These are phyloP conservation scores for Palythoa grandis DNA, from an alignment of 92 coral and sea anemone genomes.

Conservation along the genomic window DNA sequence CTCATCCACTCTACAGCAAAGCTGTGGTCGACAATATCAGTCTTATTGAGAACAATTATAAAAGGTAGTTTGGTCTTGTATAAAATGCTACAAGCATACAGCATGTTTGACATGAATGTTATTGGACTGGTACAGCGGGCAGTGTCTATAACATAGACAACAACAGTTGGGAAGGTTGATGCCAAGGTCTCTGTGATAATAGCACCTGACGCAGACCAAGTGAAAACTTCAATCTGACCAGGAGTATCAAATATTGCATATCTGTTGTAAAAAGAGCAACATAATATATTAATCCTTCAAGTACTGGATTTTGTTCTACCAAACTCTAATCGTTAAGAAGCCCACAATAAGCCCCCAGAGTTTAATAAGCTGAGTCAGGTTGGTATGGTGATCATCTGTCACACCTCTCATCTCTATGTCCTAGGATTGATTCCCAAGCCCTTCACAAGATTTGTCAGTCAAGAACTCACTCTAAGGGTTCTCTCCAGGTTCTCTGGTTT, in stretches of 20 bases:
- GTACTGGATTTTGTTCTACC: no score
- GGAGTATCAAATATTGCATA: slow-evolving; percentile 97
- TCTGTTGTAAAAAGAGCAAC: slow-evolving; percentile 44
- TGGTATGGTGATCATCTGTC: no score
- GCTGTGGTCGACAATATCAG: slow-evolving; percentile 94
- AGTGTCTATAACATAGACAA: slow-evolving; percentile 92
- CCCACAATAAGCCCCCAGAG: no score
- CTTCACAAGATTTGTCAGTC: no score
- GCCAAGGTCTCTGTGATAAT: slow-evolving; percentile 96
- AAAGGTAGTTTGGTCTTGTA: slow-evolving; percentile 96
- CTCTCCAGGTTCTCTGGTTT: no score
- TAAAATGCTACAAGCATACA: slow-evolving; percentile 95
- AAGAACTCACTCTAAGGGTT: no score
- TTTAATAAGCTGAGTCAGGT: no score
- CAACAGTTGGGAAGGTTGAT: slow-evolving; percentile 90
- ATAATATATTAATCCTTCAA: no score
- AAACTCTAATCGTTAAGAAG: no score
- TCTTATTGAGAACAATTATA: slow-evolving; percentile 85
- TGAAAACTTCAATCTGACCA: slow-evolving; percentile 98
- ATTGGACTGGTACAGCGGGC: slow-evolving; percentile 92
- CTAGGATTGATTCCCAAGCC: no score
- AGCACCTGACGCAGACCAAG: slow-evolving; percentile 99
- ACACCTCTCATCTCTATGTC: no score
- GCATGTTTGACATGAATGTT: slow-evolving; percentile 98
- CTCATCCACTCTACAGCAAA: slow-evolving; percentile 97